A percentile compares a stretch with the other conserved stretches of the same genome.
These are phyloP conservation scores for honey bee (Apis mellifera) DNA, from an alignment of 1,140 invertebrate species.

Conservation along the genomic window Amel_HAv3.1 CM009944.2:10158001-10158500, in stretches of 20 bases:
- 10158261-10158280: neutral
- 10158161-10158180: no score
- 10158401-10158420: slow-evolving; percentile 21
- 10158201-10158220: neutral
- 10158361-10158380: slow-evolving; percentile 41
- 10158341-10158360: slow-evolving; percentile 46
- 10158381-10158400: slow-evolving; percentile 35
- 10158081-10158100: neutral
- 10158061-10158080: neutral
- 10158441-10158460: slow-evolving; percentile 41
- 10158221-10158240: neutral
- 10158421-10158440: slow-evolving; percentile 4
- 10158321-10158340: neutral
- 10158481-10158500: slow-evolving; percentile 17
- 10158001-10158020: slow-evolving; percentile 29
- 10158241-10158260: neutral
- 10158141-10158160: no score
- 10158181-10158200: no score
- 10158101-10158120: neutral
- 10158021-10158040: slow-evolving; percentile 31
- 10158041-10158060: accelerated
- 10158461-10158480: neutral
- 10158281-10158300: neutral
- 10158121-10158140: neutral
- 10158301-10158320: neutral